Conservation (phyloP, 2,888 invertebrate species). For the Unio pictorum region DNA sequence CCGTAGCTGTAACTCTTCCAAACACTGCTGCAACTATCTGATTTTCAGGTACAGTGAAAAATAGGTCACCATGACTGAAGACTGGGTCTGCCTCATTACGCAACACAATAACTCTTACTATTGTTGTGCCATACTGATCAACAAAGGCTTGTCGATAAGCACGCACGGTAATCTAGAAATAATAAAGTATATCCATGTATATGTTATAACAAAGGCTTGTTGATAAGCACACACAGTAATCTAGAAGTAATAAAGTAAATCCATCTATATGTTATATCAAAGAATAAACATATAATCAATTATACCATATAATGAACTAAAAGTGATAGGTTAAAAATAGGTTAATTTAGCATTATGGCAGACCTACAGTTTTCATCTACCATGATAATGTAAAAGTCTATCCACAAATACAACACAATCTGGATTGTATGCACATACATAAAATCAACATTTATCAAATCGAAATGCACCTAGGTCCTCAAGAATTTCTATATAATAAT, state of each 20-base stretch:
- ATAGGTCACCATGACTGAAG: constrained; percentile 40
- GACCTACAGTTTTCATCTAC: too few species aligned
- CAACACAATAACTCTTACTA: constrained; percentile 49
- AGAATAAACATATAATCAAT: too few species aligned
- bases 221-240: constrained; percentile 58
- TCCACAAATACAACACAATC: too few species aligned
- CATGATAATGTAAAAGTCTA: too few species aligned
- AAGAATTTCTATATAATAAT: too few species aligned
- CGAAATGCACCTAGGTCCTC: too few species aligned
- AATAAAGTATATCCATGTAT: background rate
- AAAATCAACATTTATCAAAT: too few species aligned
- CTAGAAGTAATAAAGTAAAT: constrained; percentile 17
- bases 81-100: constrained; percentile 49
- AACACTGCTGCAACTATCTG: constrained; percentile 44
- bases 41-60: constrained; percentile 46
- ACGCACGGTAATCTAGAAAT: constrained; percentile 49
- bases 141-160: constrained; percentile 49
- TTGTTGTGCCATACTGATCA: constrained; percentile 39
- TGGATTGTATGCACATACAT: too few species aligned
- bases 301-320: too few species aligned
- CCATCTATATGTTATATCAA: background rate
- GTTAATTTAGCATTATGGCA: too few species aligned
- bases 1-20: constrained; percentile 49
- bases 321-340: too few species aligned
- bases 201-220: constrained; percentile 21